Evolutionary conservation across 2,888 invertebrate genomes (phyloP).

Genomic region (Mesochorus sp.): DNA sequence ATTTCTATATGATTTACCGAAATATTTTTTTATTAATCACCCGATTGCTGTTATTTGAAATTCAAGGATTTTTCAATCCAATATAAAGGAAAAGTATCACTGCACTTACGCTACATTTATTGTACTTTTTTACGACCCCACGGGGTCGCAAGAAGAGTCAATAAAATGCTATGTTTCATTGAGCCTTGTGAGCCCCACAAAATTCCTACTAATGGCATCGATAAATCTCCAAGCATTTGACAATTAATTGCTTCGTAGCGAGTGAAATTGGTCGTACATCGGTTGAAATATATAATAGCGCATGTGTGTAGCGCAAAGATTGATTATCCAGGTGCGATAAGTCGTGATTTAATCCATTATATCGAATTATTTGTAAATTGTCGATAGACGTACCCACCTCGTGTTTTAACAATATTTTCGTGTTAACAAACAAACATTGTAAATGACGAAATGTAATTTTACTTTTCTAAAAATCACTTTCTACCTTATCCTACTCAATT

Average conservation of each 20-base stretch:
- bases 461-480: background rate
- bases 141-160: background rate
- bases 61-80: too few relatives aligned
- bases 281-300: background rate
- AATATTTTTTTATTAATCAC: too few relatives aligned
- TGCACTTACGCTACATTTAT: too few relatives aligned
- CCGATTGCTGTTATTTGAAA: too few relatives aligned
- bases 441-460: background rate
- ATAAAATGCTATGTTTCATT: background rate
- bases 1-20: too few relatives aligned
- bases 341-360: background rate
- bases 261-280: constrained; percentile 13
- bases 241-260: constrained; percentile 7
- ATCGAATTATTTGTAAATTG: background rate
- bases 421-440: background rate
- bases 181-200: background rate
- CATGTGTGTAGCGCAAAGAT: background rate
- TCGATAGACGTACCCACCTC: background rate
- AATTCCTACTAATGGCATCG: constrained; percentile 21
- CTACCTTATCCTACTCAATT: constrained; percentile 10
- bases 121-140: too few relatives aligned
- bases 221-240: constrained; percentile 16
- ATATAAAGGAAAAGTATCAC: too few relatives aligned
- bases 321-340: background rate
- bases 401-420: background rate